These are phyloP conservation scores for Ochropleura plecta DNA, from an alignment of 2,888 invertebrate genomes.

Conservation along the genomic window DNA sequence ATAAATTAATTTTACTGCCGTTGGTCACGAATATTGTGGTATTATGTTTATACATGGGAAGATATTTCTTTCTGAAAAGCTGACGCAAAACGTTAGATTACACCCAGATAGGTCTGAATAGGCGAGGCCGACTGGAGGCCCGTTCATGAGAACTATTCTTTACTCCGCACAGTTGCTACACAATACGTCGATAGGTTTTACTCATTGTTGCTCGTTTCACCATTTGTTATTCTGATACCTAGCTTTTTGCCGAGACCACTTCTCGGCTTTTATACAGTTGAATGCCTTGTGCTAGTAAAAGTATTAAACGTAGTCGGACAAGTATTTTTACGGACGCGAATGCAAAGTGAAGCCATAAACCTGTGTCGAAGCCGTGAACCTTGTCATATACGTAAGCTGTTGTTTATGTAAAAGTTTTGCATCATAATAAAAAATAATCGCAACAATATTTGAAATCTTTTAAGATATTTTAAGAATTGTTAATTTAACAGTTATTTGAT, in stretches of 20 bases:
- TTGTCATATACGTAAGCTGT: slow-evolving; percentile 65
- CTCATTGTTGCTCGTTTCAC: slow-evolving; percentile 79
- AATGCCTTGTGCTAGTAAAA: slow-evolving; percentile 64
- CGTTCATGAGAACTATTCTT: slow-evolving; percentile 82
- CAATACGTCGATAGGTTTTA: slow-evolving; percentile 80
- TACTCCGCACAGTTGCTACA: slow-evolving; percentile 74
- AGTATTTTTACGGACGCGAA: slow-evolving; percentile 70
- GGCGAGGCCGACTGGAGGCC: slow-evolving; percentile 71
- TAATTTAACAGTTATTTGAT: slow-evolving; percentile 58
- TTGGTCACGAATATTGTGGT: slow-evolving; percentile 38
- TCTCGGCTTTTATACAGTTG: slow-evolving; percentile 65
- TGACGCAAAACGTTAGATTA: slow-evolving; percentile 52
- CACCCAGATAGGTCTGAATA: slow-evolving; percentile 55
- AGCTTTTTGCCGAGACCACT: slow-evolving; percentile 65
- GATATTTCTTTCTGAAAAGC: slow-evolving; percentile 47
- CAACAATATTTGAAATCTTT: slow-evolving; percentile 2
- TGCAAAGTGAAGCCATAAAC: slow-evolving; percentile 75
- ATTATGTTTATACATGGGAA: slow-evolving; percentile 48
- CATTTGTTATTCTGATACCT: slow-evolving; percentile 72
- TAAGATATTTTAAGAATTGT: slow-evolving; percentile 19
- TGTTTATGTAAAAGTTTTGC: slow-evolving; percentile 50
- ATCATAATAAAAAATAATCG: slow-evolving; percentile 36
- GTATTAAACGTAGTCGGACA: slow-evolving; percentile 62
- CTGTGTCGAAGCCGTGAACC: slow-evolving; percentile 69
- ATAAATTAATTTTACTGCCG: slow-evolving; percentile 42